Evolutionary conservation across 2,797 vertebrate species (phyloP), one percentile per base, ranked within the genome.

Genomic region (Toxotes lorentzi): DNA sequence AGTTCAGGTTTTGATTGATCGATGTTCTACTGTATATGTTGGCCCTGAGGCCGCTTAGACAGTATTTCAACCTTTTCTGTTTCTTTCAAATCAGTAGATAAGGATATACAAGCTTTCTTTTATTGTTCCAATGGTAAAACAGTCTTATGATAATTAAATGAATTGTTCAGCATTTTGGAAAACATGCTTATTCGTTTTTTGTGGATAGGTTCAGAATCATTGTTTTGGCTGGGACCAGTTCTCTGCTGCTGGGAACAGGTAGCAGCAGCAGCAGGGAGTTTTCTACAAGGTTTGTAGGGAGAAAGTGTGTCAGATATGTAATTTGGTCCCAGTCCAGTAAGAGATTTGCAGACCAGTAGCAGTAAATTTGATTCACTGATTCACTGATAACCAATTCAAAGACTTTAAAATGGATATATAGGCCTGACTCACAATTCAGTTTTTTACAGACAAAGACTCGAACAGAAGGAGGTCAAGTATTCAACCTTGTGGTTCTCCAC

Each of bases 1-100:
- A 17, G 16, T 62, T 65, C 64, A 61, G 45, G 40, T 71, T 59
- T 43, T 64, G 50, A 72, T 64, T 70, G 68, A 81, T 83, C 76
- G 57, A 74, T 67, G 66, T 59, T 62, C 19, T 45, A 5, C 41
- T 78, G 43, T 78, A 60, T 54, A 51, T 30, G n/a, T 47, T 50
- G 40, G 62, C 41, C 70, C 43, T 14, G 13, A 67, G 76, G 57
- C 56, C 53, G 40, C 56, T 75, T 16, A 51, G 48, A 78, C 35
- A 71, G 57, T 51, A 60, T 45, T 54, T 56, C n/a, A 71, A 47
- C 51, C 13, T 59, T 43, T 76, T 59, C 53, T 43, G 40, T 40
- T 63, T n/a, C n/a, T n/a, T 56, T 73, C 48, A 50, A 60, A 65
- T 59, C 56, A 73, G 41, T 48, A 60, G 38, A 56, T 23, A 7